phyloP scores from a whole-genome alignment of 2,888 invertebrate species.

The Polymixis lichenea region DNA sequence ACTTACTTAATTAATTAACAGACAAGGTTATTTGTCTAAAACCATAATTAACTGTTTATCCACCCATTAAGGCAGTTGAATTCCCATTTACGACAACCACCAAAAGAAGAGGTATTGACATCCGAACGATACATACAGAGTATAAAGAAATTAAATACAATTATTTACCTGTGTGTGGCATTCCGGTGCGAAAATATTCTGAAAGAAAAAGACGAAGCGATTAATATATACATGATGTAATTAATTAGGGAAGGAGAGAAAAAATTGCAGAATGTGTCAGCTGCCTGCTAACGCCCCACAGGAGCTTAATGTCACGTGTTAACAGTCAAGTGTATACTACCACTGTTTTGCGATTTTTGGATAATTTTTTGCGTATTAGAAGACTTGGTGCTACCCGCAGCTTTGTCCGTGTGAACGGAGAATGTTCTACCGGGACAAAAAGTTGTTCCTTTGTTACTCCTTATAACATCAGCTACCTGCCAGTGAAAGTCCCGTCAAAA shows the following conservation, averaged over 20 bases:
- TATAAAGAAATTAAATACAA: constrained; percentile 40
- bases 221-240: constrained; percentile 52
- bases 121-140: constrained; percentile 1
- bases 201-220: constrained; percentile 64
- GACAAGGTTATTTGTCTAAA: constrained; percentile 1
- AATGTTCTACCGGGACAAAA: too few relatives aligned
- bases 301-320: constrained; percentile 43
- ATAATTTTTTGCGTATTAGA: background rate
- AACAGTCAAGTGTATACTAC: constrained; percentile 1
- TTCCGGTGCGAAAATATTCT: constrained; percentile 70
- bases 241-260: constrained; percentile 51
- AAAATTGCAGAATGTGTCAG: constrained; percentile 51
- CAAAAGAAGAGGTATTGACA: constrained; percentile 1
- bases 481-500: too few relatives aligned
- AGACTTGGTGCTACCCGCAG: too few relatives aligned
- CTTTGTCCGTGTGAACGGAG: too few relatives aligned
- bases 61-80: background rate
- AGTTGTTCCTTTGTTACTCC: too few relatives aligned
- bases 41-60: constrained; percentile 19
- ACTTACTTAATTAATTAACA: background rate
- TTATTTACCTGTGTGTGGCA: constrained; percentile 87
- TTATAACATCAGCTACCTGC: too few relatives aligned
- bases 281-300: constrained; percentile 42
- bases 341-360: constrained; percentile 5
- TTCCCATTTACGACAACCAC: constrained; percentile 6